Base-by-base conservation (phyloP, 2,113 vertebrate species). In the Zosterops hypoxanthus region DNA sequence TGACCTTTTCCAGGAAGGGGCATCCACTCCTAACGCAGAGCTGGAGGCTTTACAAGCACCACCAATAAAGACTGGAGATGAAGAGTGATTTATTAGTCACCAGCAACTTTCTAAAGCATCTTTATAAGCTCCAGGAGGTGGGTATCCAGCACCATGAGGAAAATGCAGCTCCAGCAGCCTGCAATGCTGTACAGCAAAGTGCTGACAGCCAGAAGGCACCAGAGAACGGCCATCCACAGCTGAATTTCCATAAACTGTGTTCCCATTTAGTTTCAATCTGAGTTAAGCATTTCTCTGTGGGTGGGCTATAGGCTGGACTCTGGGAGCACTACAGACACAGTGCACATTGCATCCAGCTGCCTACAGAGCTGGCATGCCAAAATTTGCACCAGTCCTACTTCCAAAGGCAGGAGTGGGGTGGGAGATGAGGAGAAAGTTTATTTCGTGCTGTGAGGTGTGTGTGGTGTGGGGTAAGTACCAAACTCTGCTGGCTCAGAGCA, bases 161-260 rank as follows among this genome's bases (percentile, higher is more conserved):
- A 60, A 85, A 84, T 21, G 17, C 91, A 94, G 96, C 88, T 41
- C 75, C 23, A 84, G 36, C 1, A 86, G 88, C 88, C 20, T 52
- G 90, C 39, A 6, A 3, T 19, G 83, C 72, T 52, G 44, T 3
- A n/a, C 73, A 50, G 90, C 85, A 28, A 75, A 81, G 94, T 81
- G 92, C 90, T 93, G 93, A 94, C 92, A 96, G 95, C 82, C 94
- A 93, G 92, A 77, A 94, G 88, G 95, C 92, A 88, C 59, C 11
- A 64, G 86, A 92, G 77, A 84, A 47, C 14, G 20, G 77, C 4
- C 23, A 90, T 90, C 90, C 83, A 72, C 90, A 81, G 90, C 86
- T 88, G 95, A 96, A 93, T 79, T 95, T 90, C 94, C 93, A 90
- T 85, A 88, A 95, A 85, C 88, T 63, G 0, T 49, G 68, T 36